Base-by-base conservation (phyloP, 1,140 invertebrate species). In the Venturia canescens region DNA sequence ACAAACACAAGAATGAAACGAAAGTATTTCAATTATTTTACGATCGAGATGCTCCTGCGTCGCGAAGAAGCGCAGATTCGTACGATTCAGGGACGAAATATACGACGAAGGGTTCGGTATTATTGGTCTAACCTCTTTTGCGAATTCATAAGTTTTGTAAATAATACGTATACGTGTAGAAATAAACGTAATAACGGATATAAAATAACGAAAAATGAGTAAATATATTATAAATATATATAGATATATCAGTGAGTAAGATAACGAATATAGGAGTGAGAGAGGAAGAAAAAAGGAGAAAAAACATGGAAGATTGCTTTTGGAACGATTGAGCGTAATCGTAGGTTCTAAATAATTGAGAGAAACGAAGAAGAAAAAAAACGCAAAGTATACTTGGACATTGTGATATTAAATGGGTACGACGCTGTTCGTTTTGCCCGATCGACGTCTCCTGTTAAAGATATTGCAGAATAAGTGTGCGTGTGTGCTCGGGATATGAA, bases 381-480 rank as follows among this genome's bases (percentile, higher is more conserved):
- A 86, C 86, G 83, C 85, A 83, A 69, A 87, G 86, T 88, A 89
- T 88, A 89, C 86, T 86, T 88, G 86, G 86, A 89, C 84, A 87
- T 89, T 89, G 88, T 87, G 87, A 89, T 90, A 89, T 88, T 89
- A 83, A 75, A 79, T 86, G 80, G 79, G 82, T 57, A 75, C 44
- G 78, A 82, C 79, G 81, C 69, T 77, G 26, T 80, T 84, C 71
- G 86, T 84, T 84, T 74, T 71, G 83, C 86, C 85, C 82, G 71
- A 60, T 80, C 77, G 60, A 74, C 69, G 66, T 69, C 66, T 71
- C 78, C 82, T 82, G 78, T 81, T 83, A 86, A 83, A 70, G 87
- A 85, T 88, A 88, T 84, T 86, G 83, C 87, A 85, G 29, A 78
- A 78, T 38, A 66, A 80, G 67, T 27, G 31, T 27, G 27, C 21